Base-by-base conservation (phyloP, 53 echinoderm and acorn worm genomes). In the Antedon mediterranea region DNA sequence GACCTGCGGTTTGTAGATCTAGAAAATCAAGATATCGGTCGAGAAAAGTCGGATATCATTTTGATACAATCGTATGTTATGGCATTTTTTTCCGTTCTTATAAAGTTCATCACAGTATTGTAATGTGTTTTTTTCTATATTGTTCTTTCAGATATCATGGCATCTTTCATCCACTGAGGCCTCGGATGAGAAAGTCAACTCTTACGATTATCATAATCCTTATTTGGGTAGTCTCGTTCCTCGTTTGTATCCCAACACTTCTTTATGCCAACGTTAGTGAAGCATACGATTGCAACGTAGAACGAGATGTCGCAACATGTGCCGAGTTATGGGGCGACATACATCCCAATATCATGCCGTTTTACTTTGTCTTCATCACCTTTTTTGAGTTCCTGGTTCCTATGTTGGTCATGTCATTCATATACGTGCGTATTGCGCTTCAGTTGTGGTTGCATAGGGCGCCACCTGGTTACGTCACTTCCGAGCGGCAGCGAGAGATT, bases 401-500 rank as follows among this genome's bases (percentile, higher is more conserved):
- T 0, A 79, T 92, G 70, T 92, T 83, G 77, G 76, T 85, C 31
- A 97, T 97, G 97, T 89, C 87, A 0, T 81, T 90, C 41, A 89
- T 89, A 43, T 97, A 97, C 77, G 79, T 92, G 43, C 83, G 92
- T 34, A 97, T 97, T 79, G 92, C 91, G 23, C 29, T 87, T 41
- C 86, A 89, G 82, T 82, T 97, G 30, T 97, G 97, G 97, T 87
- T 90, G 34, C 97, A 91, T 77, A 80, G 97, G 28, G 89, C 89
- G 30, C 88, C 89, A 14, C 89, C 91, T 4, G 97, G 97, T 0
- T 89, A 92, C 74, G 89, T 80, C n/a, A 32, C 76, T 5, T 28
- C 97, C 0, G 89, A 89, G 0, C 81, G 92, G 0, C 97, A 97
- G 34, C 87, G 97, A 0, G 91, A 97, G 79, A 92, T 92, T 42